Percentiles rank a stretch among this genome's conserved stretches.
phyloP scores from a whole-genome alignment of 2,113 vertebrate species.

The Lasiurus cinereus region DNA sequence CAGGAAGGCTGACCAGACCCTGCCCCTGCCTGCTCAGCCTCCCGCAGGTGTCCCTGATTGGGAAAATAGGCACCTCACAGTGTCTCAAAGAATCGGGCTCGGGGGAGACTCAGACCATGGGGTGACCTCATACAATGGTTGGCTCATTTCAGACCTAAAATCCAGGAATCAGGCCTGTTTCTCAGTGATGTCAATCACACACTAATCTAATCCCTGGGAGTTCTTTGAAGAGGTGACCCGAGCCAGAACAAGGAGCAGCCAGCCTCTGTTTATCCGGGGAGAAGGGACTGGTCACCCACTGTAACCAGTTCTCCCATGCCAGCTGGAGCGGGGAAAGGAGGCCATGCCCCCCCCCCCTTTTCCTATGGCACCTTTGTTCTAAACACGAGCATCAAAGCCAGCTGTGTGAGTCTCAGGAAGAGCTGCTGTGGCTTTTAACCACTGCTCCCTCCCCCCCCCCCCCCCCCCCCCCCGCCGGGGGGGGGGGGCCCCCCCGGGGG shows the following conservation, averaged over 20 bases:
- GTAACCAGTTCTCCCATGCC: not conserved
- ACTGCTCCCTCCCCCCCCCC: not conserved
- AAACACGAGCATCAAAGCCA: not conserved
- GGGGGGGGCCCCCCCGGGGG: not conserved
- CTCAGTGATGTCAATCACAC: not conserved
- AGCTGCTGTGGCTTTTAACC: accelerated
- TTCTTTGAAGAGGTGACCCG: conserved; percentile 40
- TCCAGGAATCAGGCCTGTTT: conserved; percentile 21
- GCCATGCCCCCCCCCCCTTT: not conserved
- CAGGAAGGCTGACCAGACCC: not conserved
- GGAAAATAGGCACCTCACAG: not conserved
- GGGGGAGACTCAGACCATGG: not conserved
- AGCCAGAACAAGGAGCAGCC: conserved; percentile 3
- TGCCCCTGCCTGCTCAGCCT: not conserved
- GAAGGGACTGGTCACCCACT: not conserved
- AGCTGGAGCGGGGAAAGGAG: not conserved
- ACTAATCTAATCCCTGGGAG: not conserved
- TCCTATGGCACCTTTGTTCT: conserved; percentile 19
- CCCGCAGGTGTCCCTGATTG: no score
- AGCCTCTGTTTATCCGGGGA: not conserved
- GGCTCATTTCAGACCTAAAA: not conserved
- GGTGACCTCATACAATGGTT: not conserved
- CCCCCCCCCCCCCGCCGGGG: no score
- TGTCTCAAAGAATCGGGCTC: not conserved
- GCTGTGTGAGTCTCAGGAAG: not conserved